Evolutionary conservation across 2,113 vertebrate species (phyloP).

Genomic region (Phrynosoma platyrhinos): DNA sequence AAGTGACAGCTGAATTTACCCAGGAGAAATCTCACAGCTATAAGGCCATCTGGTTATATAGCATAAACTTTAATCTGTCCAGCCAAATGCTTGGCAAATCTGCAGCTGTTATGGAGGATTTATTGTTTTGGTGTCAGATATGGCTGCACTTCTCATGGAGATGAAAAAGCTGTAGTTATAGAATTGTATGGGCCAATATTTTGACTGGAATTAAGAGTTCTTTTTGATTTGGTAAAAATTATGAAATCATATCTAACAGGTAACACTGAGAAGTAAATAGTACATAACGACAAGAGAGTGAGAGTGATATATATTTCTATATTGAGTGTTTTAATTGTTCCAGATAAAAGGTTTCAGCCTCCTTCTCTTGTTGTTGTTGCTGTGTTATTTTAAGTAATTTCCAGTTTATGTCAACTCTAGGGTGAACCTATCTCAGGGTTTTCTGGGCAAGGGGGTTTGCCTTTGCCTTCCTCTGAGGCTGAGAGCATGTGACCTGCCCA

Average conservation of each 20-base stretch:
- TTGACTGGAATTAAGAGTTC: conserved; percentile 22
- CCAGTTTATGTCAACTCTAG: no score
- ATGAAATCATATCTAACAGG: neutral
- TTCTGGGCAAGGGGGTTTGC: no score
- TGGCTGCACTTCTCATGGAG: conserved; percentile 22
- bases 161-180: neutral
- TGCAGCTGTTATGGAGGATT: conserved; percentile 51
- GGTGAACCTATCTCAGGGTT: no score
- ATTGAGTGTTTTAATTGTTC: conserved; percentile 30
- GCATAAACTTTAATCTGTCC: conserved; percentile 56
- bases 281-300: neutral
- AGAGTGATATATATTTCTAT: conserved; percentile 6
- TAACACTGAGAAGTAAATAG: neutral
- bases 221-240: conserved; percentile 10
- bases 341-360: neutral
- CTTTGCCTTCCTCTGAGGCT: no score
- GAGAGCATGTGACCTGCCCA: no score
- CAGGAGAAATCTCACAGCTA: conserved; percentile 47
- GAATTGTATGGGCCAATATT: neutral
- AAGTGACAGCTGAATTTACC: conserved; percentile 61
- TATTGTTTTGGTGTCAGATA: conserved; percentile 51
- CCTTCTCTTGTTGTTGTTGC: neutral
- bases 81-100: conserved; percentile 66
- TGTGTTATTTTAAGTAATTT: no score
- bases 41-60: conserved; percentile 59